phyloP scores from a whole-genome alignment of 2,113 vertebrate genomes.

The Siniperca knerii region DNA sequence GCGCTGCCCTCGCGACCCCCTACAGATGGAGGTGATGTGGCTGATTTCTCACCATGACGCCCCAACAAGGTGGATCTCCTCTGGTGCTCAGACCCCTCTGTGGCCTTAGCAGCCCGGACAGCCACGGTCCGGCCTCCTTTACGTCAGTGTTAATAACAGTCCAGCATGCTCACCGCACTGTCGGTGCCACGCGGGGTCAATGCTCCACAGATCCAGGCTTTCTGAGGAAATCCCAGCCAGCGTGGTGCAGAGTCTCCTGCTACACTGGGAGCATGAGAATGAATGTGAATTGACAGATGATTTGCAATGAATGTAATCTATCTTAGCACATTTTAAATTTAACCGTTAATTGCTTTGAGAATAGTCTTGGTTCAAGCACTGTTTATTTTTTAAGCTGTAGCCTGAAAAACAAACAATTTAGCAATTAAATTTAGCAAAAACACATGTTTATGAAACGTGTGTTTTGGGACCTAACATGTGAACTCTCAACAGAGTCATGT shows the following conservation, averaged over 20 bases:
- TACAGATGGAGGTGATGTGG: constrained; percentile 59
- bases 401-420: constrained; percentile 27
- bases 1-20: constrained; percentile 49
- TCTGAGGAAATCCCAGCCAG: constrained; percentile 45
- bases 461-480: constrained; percentile 36
- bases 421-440: constrained; percentile 50
- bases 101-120: constrained; percentile 35
- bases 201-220: neutral
- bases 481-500: constrained; percentile 45
- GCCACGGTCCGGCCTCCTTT: constrained; percentile 1
- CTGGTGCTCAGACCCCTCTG: constrained; percentile 28
- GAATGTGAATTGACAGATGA: constrained; percentile 36
- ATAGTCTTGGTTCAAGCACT: neutral
- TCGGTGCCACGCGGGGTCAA: constrained; percentile 30
- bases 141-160: constrained; percentile 60
- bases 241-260: constrained; percentile 6
- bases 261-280: neutral
- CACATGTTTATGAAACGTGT: constrained; percentile 40
- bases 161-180: constrained; percentile 9
- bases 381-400: neutral
- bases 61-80: constrained; percentile 57
- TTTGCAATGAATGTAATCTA: constrained; percentile 32
- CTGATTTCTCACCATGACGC: constrained; percentile 47
- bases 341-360: constrained; percentile 55
- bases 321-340: constrained; percentile 53